Evolutionary conservation across 2,113 vertebrate species (phyloP).

Genomic region (Potamarius usumacintae): DNA sequence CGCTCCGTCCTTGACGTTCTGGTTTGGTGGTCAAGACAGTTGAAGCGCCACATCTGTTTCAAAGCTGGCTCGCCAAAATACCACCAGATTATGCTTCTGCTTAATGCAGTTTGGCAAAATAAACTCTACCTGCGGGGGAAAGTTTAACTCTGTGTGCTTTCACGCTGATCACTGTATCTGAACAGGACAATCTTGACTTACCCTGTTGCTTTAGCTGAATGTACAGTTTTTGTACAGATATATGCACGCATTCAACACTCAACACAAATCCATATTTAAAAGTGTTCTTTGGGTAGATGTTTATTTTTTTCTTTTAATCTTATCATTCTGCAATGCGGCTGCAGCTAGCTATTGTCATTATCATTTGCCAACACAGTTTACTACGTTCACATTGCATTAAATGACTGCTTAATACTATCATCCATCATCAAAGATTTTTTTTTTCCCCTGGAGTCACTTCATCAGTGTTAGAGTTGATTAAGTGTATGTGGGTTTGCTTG

Average conservation of each 20-base stretch:
- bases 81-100: background rate
- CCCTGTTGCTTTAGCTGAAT: background rate
- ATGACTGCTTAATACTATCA: background rate
- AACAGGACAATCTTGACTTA: background rate
- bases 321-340: background rate
- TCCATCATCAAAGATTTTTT: background rate
- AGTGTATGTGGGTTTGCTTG: background rate
- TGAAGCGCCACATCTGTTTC: background rate
- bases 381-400: conserved; percentile 8
- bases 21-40: background rate
- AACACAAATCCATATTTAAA: background rate
- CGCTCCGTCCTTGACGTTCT: too few relatives aligned
- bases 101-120: background rate
- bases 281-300: background rate
- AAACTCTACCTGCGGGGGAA: background rate
- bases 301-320: background rate
- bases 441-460: background rate
- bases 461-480: background rate
- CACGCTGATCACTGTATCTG: background rate
- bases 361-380: background rate
- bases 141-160: background rate
- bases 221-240: background rate
- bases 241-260: background rate
- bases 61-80: background rate
- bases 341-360: background rate